Percentiles rank a stretch among this genome's conserved stretches.
Conservation (phyloP, 1,140 invertebrate genomes). For the Drosophila pandora region DNA sequence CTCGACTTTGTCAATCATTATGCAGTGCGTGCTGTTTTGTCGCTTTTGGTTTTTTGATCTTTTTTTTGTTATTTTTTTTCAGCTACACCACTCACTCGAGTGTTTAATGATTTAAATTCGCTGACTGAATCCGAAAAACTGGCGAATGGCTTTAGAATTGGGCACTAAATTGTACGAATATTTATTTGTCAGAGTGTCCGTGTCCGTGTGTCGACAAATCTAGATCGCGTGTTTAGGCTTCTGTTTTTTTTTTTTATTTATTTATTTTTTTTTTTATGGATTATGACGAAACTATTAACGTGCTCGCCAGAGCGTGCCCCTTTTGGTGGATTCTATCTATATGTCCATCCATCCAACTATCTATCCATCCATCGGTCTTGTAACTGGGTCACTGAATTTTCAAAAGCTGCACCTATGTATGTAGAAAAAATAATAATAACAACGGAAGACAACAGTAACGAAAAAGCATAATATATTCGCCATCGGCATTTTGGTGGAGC, state of each 20-base stretch:
- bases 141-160: conserved; percentile 34
- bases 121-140: conserved; percentile 31
- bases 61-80: background rate
- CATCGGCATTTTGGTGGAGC: conserved; percentile 50
- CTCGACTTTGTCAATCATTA: conserved; percentile 47
- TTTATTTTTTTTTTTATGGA: conserved; percentile 22
- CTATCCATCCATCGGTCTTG: conserved; percentile 33
- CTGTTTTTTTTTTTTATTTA: conserved; percentile 6
- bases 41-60: conserved; percentile 37
- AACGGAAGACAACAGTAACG: conserved; percentile 35
- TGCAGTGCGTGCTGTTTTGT: conserved; percentile 54
- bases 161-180: conserved; percentile 14
- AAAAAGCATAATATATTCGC: conserved; percentile 45
- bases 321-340: conserved; percentile 43
- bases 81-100: too few species aligned
- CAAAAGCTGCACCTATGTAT: conserved; percentile 73
- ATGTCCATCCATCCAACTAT: conserved; percentile 17
- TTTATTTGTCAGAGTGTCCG: background rate
- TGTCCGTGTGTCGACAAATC: conserved; percentile 53
- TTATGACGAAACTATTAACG: conserved; percentile 76
- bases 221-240: conserved; percentile 54
- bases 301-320: conserved; percentile 65
- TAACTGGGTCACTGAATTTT: conserved; percentile 80
- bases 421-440: conserved; percentile 13
- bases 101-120: conserved; percentile 32